Base-by-base conservation (phyloP, 2,888 invertebrate species). In the Apamea sordens region DNA sequence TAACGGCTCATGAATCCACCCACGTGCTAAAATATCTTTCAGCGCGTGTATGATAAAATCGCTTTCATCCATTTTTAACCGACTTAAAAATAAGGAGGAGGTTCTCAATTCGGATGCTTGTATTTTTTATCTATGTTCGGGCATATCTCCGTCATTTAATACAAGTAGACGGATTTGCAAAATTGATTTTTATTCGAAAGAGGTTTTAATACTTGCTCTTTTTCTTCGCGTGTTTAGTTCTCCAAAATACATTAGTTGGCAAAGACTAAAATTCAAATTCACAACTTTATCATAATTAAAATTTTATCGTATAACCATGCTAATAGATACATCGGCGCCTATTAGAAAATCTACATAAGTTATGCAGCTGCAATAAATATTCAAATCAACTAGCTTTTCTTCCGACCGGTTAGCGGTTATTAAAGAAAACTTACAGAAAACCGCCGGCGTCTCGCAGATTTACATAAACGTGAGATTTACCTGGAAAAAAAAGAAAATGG, bases 401-500 rank as follows among this genome's bases (percentile, higher is more conserved):
- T 64, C 53, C 36, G 13, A 67, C 53, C 65, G 50, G 75, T 86
- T 67, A 73, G 32, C 78, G 24, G n/a, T 71, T 73, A 72, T 68
- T 73, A 77, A 70, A 36, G 56, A 73, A 65, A 83, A 89, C 90
- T 90, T 88, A 88, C 89, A 69, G 73, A 41, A 77, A 73, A 69
- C 13, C 24, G n/a, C 44, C 47, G n/a, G n/a, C n/a, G 64, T 65
- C 50, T 44, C 61, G 28, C 44, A 41, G 77, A 73, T 81, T 73
- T 77, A 79, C 67, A 82, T 76, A 82, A 77, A 68, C 65, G 59
- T 80, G 83, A 79, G 61, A 36, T 70, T 89, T 91, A 91, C 91
- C 90, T 91, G 90, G 73, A 89, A 90, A 72, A 86, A 82, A 77
- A 76, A 24, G 76, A 87, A 86, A 77, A 73, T 73, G 76, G 76